Evolutionary conservation across 2,797 vertebrate species (phyloP).

Genomic region (Echeneis naucrates): DNA sequence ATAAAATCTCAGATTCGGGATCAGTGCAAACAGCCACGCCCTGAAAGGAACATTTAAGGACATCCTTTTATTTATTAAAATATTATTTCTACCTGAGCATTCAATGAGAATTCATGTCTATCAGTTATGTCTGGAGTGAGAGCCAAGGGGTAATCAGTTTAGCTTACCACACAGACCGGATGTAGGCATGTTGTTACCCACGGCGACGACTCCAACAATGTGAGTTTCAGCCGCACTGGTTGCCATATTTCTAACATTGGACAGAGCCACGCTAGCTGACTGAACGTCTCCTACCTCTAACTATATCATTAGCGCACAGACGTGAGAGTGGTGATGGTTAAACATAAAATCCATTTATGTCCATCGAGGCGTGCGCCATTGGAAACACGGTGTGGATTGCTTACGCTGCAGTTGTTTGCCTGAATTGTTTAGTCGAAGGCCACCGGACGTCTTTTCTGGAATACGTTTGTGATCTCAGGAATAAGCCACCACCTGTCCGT

Average conservation of each 20-base stretch:
- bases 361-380: no score
- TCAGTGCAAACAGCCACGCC: not conserved
- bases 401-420: no score
- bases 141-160: not conserved
- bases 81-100: not conserved
- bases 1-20: not conserved
- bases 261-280: not conserved
- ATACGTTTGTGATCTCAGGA: no score
- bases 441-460: no score
- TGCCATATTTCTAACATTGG: no score
- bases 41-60: not conserved
- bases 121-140: not conserved
- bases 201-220: no score
- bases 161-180: slow-evolving; percentile 2
- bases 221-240: no score
- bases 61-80: not conserved
- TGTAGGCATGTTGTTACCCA: not conserved
- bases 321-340: not conserved
- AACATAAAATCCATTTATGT: no score
- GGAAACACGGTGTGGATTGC: no score
- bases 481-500: no score
- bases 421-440: no score
- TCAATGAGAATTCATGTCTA: not conserved
- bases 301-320: not conserved
- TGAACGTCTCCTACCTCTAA: not conserved